A percentile compares a stretch with the other conserved stretches of the same genome.
Conservation (phyloP, 2,888 invertebrate species). For the Protodeltote pygarga region DNA sequence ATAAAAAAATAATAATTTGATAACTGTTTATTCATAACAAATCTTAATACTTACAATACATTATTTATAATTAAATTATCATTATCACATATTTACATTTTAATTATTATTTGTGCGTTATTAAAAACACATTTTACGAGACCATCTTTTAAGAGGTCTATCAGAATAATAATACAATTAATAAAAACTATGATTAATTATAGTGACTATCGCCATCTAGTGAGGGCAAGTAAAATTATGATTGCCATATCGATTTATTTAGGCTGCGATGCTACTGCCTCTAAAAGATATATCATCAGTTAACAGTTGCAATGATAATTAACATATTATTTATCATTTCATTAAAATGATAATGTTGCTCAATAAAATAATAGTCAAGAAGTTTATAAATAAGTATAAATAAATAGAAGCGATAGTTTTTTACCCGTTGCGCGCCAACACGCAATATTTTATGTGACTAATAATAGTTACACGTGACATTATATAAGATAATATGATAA, state of each 20-base stretch:
- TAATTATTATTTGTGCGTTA: slow-evolving; percentile 21
- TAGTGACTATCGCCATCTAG: slow-evolving; percentile 32
- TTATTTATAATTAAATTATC: slow-evolving; percentile 23
- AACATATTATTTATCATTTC: no score
- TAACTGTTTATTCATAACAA: slow-evolving; percentile 43
- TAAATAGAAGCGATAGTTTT: no score
- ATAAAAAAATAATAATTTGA: neutral
- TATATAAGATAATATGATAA: no score
- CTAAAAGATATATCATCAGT: no score
- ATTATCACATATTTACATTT: slow-evolving; percentile 52
- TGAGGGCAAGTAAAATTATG: neutral
- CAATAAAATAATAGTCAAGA: no score
- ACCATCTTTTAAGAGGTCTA: slow-evolving; percentile 10
- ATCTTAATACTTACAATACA: slow-evolving; percentile 36
- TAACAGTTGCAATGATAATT: no score
- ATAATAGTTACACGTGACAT: no score
- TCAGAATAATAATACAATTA: slow-evolving; percentile 13
- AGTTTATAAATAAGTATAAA: no score
- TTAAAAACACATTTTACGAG: slow-evolving; percentile 29
- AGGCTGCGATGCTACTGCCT: neutral
- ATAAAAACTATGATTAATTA: slow-evolving; percentile 1
- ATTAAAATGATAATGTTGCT: no score
- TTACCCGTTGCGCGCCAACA: no score
- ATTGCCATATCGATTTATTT: slow-evolving; percentile 5
- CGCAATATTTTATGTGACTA: no score